phyloP scores from a whole-genome alignment of 1,140 invertebrate genomes.

The Vanessa atalanta region DNA sequence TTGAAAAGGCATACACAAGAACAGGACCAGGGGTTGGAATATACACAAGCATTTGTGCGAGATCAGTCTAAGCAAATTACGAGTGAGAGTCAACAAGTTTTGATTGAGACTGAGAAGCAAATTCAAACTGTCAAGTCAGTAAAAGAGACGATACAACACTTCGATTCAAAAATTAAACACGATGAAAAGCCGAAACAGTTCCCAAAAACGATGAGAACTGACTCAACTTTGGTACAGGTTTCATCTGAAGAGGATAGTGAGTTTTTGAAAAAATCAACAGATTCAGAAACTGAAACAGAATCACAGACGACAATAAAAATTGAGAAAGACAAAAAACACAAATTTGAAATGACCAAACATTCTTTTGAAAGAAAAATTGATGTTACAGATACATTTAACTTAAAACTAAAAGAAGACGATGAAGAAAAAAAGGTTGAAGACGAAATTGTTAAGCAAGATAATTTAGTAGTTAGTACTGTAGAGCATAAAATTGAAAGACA shows the following conservation, averaged over 20 bases:
- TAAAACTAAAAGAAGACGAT: conserved; percentile 60
- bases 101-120: conserved; percentile 57
- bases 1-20: conserved; percentile 77
- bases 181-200: conserved; percentile 68
- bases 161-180: conserved; percentile 69
- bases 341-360: conserved; percentile 51
- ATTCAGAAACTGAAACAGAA: conserved; percentile 80
- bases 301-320: conserved; percentile 75
- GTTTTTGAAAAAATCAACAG: conserved; percentile 80
- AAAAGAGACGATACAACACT: conserved; percentile 74
- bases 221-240: conserved; percentile 79
- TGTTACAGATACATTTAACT: conserved; percentile 32
- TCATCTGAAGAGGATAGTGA: conserved; percentile 81
- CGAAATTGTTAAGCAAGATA: conserved; percentile 76
- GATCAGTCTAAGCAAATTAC: conserved; percentile 76
- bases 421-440: conserved; percentile 80
- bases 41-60: conserved; percentile 79
- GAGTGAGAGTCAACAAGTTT: conserved; percentile 59
- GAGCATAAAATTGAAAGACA: conserved; percentile 59
- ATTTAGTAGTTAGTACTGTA: conserved; percentile 65
- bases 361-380: conserved; percentile 46
- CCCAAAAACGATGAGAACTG: conserved; percentile 73
- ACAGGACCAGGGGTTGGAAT: conserved; percentile 77
- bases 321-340: conserved; percentile 62
- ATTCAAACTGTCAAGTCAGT: conserved; percentile 66